Evolutionary conservation across 1,140 invertebrate genomes (phyloP), one percentile per base, ranked within the genome.

Genomic region (Lethocerus indicus): DNA sequence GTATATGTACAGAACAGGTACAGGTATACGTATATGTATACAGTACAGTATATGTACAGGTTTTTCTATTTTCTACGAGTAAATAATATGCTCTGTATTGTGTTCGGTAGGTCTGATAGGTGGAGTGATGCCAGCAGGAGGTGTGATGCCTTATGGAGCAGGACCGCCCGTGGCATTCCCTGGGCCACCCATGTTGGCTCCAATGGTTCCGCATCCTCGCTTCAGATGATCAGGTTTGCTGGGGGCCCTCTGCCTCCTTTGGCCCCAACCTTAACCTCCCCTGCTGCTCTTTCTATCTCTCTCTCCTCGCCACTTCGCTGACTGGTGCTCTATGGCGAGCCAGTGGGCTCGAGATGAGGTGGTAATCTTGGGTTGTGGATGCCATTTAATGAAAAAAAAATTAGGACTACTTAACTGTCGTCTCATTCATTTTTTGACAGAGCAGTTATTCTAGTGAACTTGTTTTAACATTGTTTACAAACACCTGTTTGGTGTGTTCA

Each of bases 141-240:
- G n/a, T n/a, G n/a, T n/a, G n/a, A n/a, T 73, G 55, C 70, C 67
- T 57, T 77, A 77, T 57, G 74, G 71, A 28, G 63, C 72, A 13
- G 59, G 56, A 20, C 58, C 57, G n/a, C 74, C 73, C 39, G 74
- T 78, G 72, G 68, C 64, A 45, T 75, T 75, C 54, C 73, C 72
- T 16, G 68, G 72, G 54, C 72, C 67, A 51, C 74, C 71, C 51
- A 72, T 77, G 68, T 62, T 73, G 16, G 26, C 53, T 52, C 67
- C 71, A 50, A 75, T 75, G 52, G 76, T 81, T 73, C 79, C 81
- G 77, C 78, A 78, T 63, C 78, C 78, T 49, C 74, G 79, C 63
- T 83, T 80, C 66, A 80, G 79, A 80, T 83, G 79, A 83, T 83
- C 78, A 59, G 59, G 59, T 61, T 58, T 61, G 57, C 48, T 59